Conservation (phyloP, 2,888 invertebrate species). For the Carcina quercana region DNA sequence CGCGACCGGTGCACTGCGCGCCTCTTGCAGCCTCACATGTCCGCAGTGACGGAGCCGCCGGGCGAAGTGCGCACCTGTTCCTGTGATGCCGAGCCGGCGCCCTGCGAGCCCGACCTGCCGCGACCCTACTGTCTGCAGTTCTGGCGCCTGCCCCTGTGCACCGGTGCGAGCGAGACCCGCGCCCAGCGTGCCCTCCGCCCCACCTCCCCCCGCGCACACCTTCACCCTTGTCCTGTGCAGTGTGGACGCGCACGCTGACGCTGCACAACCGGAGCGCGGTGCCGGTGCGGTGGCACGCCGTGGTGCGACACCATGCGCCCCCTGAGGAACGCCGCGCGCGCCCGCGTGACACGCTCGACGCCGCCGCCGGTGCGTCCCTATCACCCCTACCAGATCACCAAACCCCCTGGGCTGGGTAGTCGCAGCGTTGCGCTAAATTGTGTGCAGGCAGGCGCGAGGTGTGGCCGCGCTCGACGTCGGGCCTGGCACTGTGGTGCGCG, state of each 20-base stretch:
- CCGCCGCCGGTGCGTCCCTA: too few relatives aligned
- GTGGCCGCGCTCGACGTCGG: slow-evolving; percentile 28
- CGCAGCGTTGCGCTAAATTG: too few relatives aligned
- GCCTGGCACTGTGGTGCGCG: slow-evolving; percentile 27
- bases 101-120: background rate
- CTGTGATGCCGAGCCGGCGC: slow-evolving; percentile 1
- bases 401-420: too few relatives aligned
- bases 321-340: too few relatives aligned
- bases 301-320: slow-evolving; percentile 33
- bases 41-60: slow-evolving; percentile 5
- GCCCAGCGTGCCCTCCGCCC: background rate
- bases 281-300: slow-evolving; percentile 29
- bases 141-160: slow-evolving; percentile 3
- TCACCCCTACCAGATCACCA: too few relatives aligned
- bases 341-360: too few relatives aligned
- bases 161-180: slow-evolving; percentile 1
- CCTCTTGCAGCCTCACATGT: background rate
- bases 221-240: background rate
- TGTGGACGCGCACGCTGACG: slow-evolving; percentile 16
- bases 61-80: slow-evolving; percentile 3
- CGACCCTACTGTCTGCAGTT: slow-evolving; percentile 5
- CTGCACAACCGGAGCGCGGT: slow-evolving; percentile 36
- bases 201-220: background rate
- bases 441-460: slow-evolving; percentile 32
- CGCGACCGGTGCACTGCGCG: too few relatives aligned